phyloP scores from a whole-genome alignment of 2,113 vertebrate species.

The Rhodinocichla rosea region DNA sequence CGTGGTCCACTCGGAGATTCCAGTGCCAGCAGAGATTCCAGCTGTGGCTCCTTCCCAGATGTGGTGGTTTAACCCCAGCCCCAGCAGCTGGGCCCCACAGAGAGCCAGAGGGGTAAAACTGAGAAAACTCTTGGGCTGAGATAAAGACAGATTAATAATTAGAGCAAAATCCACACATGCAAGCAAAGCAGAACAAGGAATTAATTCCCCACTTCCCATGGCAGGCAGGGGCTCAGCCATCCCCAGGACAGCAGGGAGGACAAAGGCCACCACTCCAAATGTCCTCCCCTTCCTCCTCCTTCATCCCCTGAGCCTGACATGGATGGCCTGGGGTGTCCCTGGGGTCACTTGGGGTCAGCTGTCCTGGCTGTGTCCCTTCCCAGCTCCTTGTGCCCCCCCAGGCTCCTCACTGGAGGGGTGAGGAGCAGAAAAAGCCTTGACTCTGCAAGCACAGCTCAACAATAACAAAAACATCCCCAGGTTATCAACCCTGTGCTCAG shows the following conservation, averaged over 20 bases:
- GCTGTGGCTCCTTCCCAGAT: background rate
- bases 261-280: background rate
- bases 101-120: background rate
- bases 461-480: background rate
- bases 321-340: background rate
- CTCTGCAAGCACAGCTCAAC: background rate
- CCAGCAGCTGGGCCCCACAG: background rate
- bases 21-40: background rate
- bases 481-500: background rate
- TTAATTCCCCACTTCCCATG: background rate
- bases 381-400: background rate
- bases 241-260: background rate
- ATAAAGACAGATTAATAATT: background rate
- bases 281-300: background rate
- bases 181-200: background rate
- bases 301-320: background rate
- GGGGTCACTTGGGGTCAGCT: background rate
- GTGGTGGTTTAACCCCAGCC: background rate
- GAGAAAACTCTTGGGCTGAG: background rate
- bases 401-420: background rate
- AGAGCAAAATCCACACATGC: background rate
- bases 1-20: rapidly evolving
- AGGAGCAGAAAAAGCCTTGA: background rate
- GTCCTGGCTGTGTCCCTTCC: background rate
- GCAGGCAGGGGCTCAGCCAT: background rate